A percentile compares a stretch with the other conserved stretches of the same genome.
These are phyloP conservation scores for Takifugu ocellatus DNA, from an alignment of 2,797 vertebrate species.

Conservation along the genomic window DNA sequence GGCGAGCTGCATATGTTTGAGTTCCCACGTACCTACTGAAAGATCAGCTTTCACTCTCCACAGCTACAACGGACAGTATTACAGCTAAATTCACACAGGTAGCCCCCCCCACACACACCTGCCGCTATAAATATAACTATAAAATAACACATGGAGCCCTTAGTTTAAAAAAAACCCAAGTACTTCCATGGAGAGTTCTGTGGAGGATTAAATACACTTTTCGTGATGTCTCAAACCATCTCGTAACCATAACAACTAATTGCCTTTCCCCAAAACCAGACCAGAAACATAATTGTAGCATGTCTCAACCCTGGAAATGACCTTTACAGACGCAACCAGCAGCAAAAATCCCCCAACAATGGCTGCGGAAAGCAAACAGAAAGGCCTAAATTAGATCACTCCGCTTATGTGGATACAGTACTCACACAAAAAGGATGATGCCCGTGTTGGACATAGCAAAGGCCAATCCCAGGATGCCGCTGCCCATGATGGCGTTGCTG, in stretches of 20 bases:
- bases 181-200: background rate
- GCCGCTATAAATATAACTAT: conserved; percentile 6
- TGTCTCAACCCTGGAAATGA: no score
- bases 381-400: no score
- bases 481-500: conserved; percentile 89
- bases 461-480: conserved; percentile 84
- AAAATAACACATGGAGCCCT: conserved; percentile 24
- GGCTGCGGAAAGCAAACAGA: no score
- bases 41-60: conserved; percentile 31
- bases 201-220: no score
- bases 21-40: conserved; percentile 52
- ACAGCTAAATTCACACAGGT: conserved; percentile 4
- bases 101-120: conserved; percentile 13
- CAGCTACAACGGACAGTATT: background rate
- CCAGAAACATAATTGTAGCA: no score
- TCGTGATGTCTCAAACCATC: no score
- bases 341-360: no score
- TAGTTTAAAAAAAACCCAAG: conserved; percentile 28
- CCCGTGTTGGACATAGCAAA: conserved; percentile 87
- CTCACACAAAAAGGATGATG: conserved; percentile 86
- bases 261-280: no score
- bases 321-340: no score
- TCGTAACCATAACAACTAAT: no score
- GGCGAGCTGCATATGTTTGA: conserved; percentile 43
- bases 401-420: conserved; percentile 25